Evolutionary conservation across 2,888 invertebrate genomes (phyloP).

Genomic region (Lymantria monacha): DNA sequence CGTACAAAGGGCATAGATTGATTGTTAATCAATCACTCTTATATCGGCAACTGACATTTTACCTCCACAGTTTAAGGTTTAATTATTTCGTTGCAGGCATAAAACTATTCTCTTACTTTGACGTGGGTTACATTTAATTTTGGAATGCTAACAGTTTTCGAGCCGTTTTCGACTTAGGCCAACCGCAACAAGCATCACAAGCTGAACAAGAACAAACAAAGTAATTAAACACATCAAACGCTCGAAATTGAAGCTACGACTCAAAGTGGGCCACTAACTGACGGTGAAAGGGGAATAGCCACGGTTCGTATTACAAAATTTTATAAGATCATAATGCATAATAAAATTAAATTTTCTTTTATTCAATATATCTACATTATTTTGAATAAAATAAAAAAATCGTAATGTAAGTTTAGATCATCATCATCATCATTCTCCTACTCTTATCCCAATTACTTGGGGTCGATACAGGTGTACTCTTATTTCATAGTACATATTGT

Average conservation of each 20-base stretch:
- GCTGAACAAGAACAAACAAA: constrained; percentile 77
- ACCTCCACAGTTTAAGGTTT: constrained; percentile 38
- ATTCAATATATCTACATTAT: no score
- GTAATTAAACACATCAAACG: constrained; percentile 82
- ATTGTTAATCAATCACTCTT: constrained; percentile 31
- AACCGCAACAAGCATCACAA: constrained; percentile 72
- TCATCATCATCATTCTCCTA: no score
- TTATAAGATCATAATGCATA: constrained; percentile 18
- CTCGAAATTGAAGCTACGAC: constrained; percentile 70
- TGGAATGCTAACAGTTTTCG: constrained; percentile 72
- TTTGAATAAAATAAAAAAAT: no score
- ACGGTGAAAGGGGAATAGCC: constrained; percentile 27
- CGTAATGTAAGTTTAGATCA: no score
- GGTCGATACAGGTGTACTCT: no score
- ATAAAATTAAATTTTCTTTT: not conserved
- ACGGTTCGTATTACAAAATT: constrained; percentile 18
- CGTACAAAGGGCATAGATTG: constrained; percentile 17
- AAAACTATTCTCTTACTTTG: constrained; percentile 75
- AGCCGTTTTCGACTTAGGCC: constrained; percentile 71
- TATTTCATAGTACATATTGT: no score
- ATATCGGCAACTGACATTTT: constrained; percentile 40
- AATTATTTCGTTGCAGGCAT: constrained; percentile 70
- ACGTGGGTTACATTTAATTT: constrained; percentile 80
- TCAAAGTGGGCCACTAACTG: constrained; percentile 53
- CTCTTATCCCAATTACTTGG: no score